A percentile compares a stretch with the other conserved stretches of the same genome.
Conservation (phyloP, 2,888 invertebrate genomes). For the Drosophila nigricruria region DNA sequence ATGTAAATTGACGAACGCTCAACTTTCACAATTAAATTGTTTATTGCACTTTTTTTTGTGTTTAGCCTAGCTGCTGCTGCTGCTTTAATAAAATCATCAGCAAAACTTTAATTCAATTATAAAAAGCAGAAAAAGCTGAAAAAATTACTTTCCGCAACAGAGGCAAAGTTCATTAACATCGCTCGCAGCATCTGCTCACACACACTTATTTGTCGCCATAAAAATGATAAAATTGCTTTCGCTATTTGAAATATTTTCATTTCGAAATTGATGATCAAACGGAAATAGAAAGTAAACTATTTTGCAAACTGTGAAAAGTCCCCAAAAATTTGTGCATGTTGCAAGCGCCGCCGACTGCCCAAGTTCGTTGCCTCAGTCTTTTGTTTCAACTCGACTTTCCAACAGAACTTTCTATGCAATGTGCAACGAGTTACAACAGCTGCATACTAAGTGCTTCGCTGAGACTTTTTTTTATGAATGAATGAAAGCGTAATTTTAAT, state of each 20-base stretch:
- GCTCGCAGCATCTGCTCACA: constrained; percentile 29
- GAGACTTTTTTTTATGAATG: constrained; percentile 56
- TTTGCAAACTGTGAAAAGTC: constrained; percentile 49
- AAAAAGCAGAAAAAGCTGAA: constrained; percentile 6
- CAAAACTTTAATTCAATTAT: constrained; percentile 47
- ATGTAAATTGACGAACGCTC: constrained; percentile 37
- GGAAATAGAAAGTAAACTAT: constrained; percentile 62
- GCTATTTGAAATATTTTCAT: constrained; percentile 35
- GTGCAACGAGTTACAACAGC: background rate
- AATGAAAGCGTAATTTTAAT: constrained; percentile 60
- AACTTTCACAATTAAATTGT: constrained; percentile 62
- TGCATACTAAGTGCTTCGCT: constrained; percentile 51
- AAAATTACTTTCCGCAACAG: constrained; percentile 18
- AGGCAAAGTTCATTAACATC: constrained; percentile 50
- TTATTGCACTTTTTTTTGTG: constrained; percentile 13
- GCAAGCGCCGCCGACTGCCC: constrained; percentile 2
- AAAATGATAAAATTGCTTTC: constrained; percentile 42
- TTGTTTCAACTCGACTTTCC: constrained; percentile 55
- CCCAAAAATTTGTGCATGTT: constrained; percentile 26
- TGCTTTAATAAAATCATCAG: constrained; percentile 28
- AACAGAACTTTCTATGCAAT: constrained; percentile 67
- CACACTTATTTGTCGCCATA: constrained; percentile 26
- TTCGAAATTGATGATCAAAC: constrained; percentile 40
- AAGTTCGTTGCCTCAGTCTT: constrained; percentile 37
- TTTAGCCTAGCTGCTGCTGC: constrained; percentile 4